Base-by-base conservation (phyloP, 1,140 invertebrate species). In the Cydia splendana region DNA sequence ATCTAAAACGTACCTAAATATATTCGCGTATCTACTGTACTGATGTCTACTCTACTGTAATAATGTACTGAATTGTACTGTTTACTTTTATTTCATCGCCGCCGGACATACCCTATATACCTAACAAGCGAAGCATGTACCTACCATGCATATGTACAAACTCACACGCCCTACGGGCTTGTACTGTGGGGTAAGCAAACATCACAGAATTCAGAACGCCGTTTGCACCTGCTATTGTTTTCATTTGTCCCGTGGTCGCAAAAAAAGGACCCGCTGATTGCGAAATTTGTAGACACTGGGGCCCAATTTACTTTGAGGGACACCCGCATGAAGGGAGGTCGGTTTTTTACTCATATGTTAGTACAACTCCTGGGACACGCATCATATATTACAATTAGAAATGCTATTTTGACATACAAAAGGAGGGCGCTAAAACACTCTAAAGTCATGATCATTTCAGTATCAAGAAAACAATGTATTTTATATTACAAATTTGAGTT, bases 141-240 rank as follows among this genome's bases (percentile, higher is more conserved):
- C 4, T 53, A 53, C 51, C n/a, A n/a, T 62, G 57, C 20, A 4
- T 62, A 62, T 24, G 20, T 62, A 62, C 57, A 62, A 62, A 62
- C 57, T 62, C 18, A 9, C 18, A 12, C 20, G 57, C 57, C 57
- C 57, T 62, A 62, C 57, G 57, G 57, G 18, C 57, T 62, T 62
- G 57, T 62, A 62, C 20, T 62, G 57, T 62, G 57, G 20, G 57
- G 57, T 62, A 62, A 62, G n/a, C 20, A 62, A 62, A 62, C 57
- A 48, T 48, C 53, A 62, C 57, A 62, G 53, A 18, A 57, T 24
- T 10, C 57, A 24, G 53, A 18, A 62, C 57, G 57, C 18, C 57
- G 57, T 62, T 62, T 62, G 18, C 57, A 62, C 57, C 57, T 62
- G 57, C 57, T 62, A 24, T 62, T 62, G 57, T 62, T 62, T 62